Evolutionary conservation across 2,113 vertebrate genomes (phyloP).

Genomic region (Bubo scandiacus): DNA sequence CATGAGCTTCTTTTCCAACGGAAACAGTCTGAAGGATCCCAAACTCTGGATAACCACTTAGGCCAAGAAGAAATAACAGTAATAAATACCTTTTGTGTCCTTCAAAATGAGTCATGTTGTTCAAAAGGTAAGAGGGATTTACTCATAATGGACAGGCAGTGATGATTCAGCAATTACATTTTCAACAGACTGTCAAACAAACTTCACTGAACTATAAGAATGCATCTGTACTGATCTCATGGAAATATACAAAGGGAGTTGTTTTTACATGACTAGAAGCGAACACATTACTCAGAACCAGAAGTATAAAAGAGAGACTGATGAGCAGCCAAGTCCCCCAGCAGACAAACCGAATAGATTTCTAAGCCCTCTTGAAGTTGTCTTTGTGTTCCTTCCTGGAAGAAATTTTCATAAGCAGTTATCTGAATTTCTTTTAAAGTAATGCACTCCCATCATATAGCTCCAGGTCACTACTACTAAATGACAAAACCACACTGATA

Average conservation of each 20-base stretch:
- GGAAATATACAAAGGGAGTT: slow-evolving; percentile 24
- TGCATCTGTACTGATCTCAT: slow-evolving; percentile 15
- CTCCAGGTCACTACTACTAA: neutral
- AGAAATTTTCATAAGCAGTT: neutral
- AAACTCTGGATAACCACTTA: neutral
- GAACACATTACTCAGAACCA: neutral
- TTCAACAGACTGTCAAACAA: slow-evolving; percentile 20
- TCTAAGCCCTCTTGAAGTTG: neutral
- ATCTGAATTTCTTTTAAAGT: neutral
- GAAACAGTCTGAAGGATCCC: neutral
- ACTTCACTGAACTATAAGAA: slow-evolving; percentile 30
- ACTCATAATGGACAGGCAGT: slow-evolving; percentile 11
- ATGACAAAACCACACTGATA: neutral
- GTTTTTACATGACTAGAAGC: slow-evolving; percentile 6
- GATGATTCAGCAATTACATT: slow-evolving; percentile 41
- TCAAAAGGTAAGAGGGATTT: slow-evolving; percentile 50
- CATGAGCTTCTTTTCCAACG: neutral
- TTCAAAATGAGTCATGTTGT: slow-evolving; percentile 37
- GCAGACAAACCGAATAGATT: neutral
- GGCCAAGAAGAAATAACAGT: neutral
- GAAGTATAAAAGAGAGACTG: slow-evolving; percentile 19
- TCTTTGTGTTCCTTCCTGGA: neutral
- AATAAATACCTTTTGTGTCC: slow-evolving; percentile 12
- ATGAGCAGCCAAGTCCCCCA: neutral
- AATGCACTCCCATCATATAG: neutral